Conservation (phyloP, 2,888 invertebrate genomes). For the Meghimatium bilineatum region DNA sequence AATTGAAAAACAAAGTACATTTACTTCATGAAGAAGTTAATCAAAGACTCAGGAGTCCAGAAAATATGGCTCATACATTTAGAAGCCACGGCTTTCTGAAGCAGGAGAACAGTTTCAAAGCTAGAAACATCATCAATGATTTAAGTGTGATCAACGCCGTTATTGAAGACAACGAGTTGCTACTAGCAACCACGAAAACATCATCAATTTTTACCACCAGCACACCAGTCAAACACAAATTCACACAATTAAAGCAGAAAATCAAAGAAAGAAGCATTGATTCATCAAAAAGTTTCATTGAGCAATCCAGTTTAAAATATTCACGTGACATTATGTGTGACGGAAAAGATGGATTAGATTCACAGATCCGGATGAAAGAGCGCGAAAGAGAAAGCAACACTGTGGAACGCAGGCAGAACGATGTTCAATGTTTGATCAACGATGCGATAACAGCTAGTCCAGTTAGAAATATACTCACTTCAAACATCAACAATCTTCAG, state of each 20-base stretch:
- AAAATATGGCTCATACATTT: slow-evolving; percentile 10
- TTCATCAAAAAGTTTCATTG: background rate
- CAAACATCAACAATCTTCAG: background rate
- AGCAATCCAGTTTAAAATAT: background rate
- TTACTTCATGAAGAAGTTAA: slow-evolving; percentile 35
- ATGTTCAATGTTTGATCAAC: background rate
- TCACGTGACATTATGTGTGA: no score
- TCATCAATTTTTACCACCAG: slow-evolving; percentile 25
- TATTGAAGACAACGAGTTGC: background rate
- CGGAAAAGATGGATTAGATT: background rate
- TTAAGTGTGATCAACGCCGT: background rate
- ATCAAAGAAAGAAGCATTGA: background rate
- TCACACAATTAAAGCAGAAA: no score
- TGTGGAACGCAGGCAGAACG: background rate
- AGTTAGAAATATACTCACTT: background rate
- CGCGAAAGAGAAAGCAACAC: background rate
- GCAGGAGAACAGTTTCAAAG: background rate
- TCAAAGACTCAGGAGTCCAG: slow-evolving; percentile 26
- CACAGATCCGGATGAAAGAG: background rate
- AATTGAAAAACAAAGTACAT: slow-evolving; percentile 29
- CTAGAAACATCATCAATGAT: background rate
- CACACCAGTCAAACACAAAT: slow-evolving; percentile 35
- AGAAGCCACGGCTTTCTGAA: background rate
- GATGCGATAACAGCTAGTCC: background rate
- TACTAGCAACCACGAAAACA: background rate